A percentile compares a stretch with the other conserved stretches of the same genome.
These are phyloP conservation scores for Cheilosia impressa DNA, from an alignment of 2,888 invertebrate species.

Conservation along the genomic window DNA sequence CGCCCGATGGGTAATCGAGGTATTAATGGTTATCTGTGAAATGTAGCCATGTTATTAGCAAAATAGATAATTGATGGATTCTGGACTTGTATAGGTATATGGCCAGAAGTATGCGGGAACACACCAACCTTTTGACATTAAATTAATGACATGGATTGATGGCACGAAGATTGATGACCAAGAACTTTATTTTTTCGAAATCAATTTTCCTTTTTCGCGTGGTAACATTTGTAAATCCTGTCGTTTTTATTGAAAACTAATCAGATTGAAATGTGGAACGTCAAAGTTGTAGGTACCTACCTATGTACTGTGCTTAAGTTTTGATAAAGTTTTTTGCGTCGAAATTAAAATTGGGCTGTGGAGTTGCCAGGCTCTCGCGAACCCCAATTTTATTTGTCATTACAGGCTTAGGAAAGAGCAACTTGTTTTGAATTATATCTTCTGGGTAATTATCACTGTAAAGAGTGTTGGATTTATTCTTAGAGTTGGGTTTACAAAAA, in stretches of 20 bases:
- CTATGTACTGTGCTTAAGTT: neutral
- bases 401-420: too few relatives aligned
- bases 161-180: constrained; percentile 54
- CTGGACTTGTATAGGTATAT: constrained; percentile 20
- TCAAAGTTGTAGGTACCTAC: too few relatives aligned
- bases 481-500: too few relatives aligned
- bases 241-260: constrained; percentile 29
- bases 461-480: too few relatives aligned
- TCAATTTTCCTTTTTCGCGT: constrained; percentile 9
- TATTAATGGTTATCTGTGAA: constrained; percentile 65
- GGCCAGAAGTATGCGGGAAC: constrained; percentile 42
- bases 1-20: constrained; percentile 50
- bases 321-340: neutral
- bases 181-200: constrained; percentile 22
- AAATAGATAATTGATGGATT: constrained; percentile 72
- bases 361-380: constrained; percentile 6
- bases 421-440: too few relatives aligned
- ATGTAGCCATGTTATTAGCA: constrained; percentile 65
- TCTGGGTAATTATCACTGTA: too few relatives aligned
- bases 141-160: constrained; percentile 69
- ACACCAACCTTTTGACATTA: constrained; percentile 55
- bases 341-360: neutral
- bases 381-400: too few relatives aligned
- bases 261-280: constrained; percentile 8
- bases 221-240: constrained; percentile 28